Evolutionary conservation across 2,113 vertebrate genomes (phyloP), one percentile per base, ranked within the genome.

Genomic region (Colaptes auratus): DNA sequence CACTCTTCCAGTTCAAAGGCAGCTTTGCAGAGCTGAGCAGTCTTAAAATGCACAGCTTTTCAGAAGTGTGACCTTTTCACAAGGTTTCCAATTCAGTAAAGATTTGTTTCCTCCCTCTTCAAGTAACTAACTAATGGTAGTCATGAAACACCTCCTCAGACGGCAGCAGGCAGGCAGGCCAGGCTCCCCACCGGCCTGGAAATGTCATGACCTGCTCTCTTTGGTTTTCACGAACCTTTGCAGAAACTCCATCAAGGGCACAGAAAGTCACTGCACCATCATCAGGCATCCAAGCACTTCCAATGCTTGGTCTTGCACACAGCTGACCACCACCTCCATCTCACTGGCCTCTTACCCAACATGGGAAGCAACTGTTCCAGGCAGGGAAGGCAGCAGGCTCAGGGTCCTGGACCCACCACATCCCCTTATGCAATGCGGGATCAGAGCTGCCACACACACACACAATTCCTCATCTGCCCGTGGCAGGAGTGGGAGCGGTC

Each of bases 31-130:
- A 86, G 91, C 93, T 91, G 95, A 97, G 94, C 91, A 89, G 93
- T 89, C 94, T 96, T 91, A 94, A 96, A 96, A 96, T 73, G 91
- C 78, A 50, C 92, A 92, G 94, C 94, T 93, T 95, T 94, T 95
- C 88, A 91, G 76, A 95, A 95, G 94, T 88, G 86, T 95, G 95
- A 97, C 96, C 96, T 97, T 97, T 97, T 94, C 95, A 94, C 94
- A 86, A 94, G 91, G 88, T 95, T 97, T 94, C 93, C 96, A 95
- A 95, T 90, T 95, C 93, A 86, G 92, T 93, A 73, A 95, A 95
- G 95, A 95, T 92, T 92, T 90, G 92, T 89, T 96, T 96, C 95
- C 92, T 92, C 89, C 92, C 76, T 90, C 73, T 78, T 88, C 77
- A 81, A 92, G 94, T 88, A 88, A 19, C 3, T 92, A 93, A 88